Base-by-base conservation (phyloP, 2,888 invertebrate species). In the Automeris io region DNA sequence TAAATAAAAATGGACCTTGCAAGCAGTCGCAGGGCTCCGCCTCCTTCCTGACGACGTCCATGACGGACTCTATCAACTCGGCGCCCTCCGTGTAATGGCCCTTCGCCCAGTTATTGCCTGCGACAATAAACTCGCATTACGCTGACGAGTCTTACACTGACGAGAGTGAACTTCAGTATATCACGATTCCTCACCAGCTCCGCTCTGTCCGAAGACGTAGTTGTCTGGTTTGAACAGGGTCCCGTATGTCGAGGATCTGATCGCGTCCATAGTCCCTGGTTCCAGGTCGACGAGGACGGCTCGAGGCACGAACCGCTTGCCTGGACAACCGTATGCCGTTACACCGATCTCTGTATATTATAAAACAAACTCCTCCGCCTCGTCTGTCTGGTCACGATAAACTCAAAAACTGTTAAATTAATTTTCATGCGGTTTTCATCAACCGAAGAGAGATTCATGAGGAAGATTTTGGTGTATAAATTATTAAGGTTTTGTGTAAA, bases 41-140 rank as follows among this genome's bases (percentile, higher is more conserved):
- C 57, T 93, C 92, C 57, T 90, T 91, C 48, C 92, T 86, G 8
- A 92, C 85, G 3, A 91, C 91, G 58, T 92, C 92, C 70, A 92
- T 81, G 11, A 92, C 91, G 0, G 93, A 88, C 46, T 93, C 95
- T 61, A 88, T 91, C 67, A 90, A 88, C 87, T 90, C 94, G 42
- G 88, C 94, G 16, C 95, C 94, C 64, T 94, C 94, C 5, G 94
- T 94, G 80, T 95, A 95, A 62, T 94, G 93, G 2, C 94, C 95
- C 64, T 91, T 91, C 50, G 95, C 95, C 96, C 95, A 96, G 77
- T 96, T 96, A 82, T 96, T 96, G 34, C 95, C 95, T 85, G 51
- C 11, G 48, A 42, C 19, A 23, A 35, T 13, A 29, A 29, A 16
- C 6, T 5, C 6, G 19, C 3, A 19, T 19, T 6, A 19, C 3